Base-by-base conservation (phyloP, 2,797 vertebrate species). In the Loris lydekkerianus region DNA sequence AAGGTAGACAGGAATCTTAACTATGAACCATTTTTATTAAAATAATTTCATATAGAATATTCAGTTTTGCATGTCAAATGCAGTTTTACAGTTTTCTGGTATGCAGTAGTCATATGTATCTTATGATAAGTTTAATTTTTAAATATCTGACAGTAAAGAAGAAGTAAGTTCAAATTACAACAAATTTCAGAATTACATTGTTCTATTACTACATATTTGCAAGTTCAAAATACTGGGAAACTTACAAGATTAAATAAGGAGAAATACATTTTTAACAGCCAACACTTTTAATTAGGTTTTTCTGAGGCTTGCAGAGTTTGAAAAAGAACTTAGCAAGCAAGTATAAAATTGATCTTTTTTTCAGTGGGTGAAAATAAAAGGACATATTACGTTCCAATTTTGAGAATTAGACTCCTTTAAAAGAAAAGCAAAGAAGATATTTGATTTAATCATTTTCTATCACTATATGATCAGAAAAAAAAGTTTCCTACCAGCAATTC, bases 201-300 rank as follows among this genome's bases (percentile, higher is more conserved):
- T 82, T 60, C 7, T 70, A 49, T 83, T 27, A 77, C 34, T 72
- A 46, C 2, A 86, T 89, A 67, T 4, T 81, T 86, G 11, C 25
- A 46, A 60, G 10, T 92, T 92, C 65, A 87, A 94, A 95, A 70
- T 37, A 21, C 65, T 94, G 43, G 14, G 40, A 61, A 83, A 92
- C 15, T 9, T 90, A 80, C 34, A 83, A 84, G 14, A 34, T 84
- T 86, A 93, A 89, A 67, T 88, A 88, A 89, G 93, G 49, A 91
- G 13, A 58, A 93, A 95, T 86, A 43, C 69, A 63, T 84, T 80
- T 70, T 20, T 65, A 80, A 80, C 21, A 53, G 10, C 17, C 46
- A 95, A 65, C 34, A 93, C 40, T 90, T 94, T 85, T 84, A 87
- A 95, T 91, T 95, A 92, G 65, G 43, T 46, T 88, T 95, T 92